Base-by-base conservation (phyloP, 1,140 invertebrate species). In the Drosophila tristis region DNA sequence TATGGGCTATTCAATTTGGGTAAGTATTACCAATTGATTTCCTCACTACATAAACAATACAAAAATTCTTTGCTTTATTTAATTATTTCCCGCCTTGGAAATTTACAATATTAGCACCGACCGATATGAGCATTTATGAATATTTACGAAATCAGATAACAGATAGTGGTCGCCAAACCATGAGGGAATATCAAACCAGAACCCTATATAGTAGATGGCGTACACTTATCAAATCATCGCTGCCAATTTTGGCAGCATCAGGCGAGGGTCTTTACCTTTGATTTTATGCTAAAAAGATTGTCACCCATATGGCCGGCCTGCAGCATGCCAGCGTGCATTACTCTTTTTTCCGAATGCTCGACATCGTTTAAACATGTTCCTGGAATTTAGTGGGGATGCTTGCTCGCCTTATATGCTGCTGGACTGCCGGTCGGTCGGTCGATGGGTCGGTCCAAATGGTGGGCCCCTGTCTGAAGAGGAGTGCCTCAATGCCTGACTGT, bases 281-380 rank as follows among this genome's bases (percentile, higher is more conserved):
- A 75, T 59, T 74, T 74, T 59, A 53, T 45, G 54, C 71, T 58
- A 59, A 66, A 60, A 61, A 75, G 50, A 75, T 67, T 66, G 72
- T 75, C 72, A 74, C 73, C 64, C 15, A 25, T 25, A 25, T 26
- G 54, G 31, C 3, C 31, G 61, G 48, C 43, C 26, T 31, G 31
- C 35, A 5, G 51, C 31, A 74, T 75, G 49, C 60, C 71, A 57
- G 63, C 63, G 63, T 45, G 62, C 74, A 75, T 75, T 75, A 75
- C 72, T 75, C 64, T 72, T 65, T 65, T 55, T 65, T 31, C 48
- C 55, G 70, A 89, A 87, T 89, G 79, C 86, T 72, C 86, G 72
- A 86, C 80, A 90, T 90, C 71, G 72, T 74, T 90, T 90, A 90
- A 75, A 90, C 86, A 90, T 90, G 78, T 90, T 90, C 86, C 81